Evolutionary conservation across 2,888 invertebrate genomes (phyloP).

Genomic region (Ophioninae sp.): DNA sequence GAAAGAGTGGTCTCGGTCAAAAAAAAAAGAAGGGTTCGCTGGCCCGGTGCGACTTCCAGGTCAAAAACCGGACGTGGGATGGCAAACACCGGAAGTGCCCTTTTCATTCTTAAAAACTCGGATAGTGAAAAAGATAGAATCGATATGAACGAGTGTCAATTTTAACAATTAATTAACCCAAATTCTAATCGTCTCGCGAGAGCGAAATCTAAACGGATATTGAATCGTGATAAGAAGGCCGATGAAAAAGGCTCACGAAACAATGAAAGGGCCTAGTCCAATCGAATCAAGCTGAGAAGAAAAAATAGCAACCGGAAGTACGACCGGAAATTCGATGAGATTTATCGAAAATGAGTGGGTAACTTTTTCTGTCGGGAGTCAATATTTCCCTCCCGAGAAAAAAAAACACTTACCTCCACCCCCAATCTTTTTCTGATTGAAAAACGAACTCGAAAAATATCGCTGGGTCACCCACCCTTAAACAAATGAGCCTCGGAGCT

Average conservation of each 20-base stretch:
- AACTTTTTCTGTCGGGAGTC: slow-evolving; percentile 31
- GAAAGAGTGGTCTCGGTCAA: background rate
- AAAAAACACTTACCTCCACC: background rate
- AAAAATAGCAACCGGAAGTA: slow-evolving; percentile 45
- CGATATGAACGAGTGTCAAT: background rate
- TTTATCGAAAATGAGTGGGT: slow-evolving; percentile 67
- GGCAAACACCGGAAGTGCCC: slow-evolving; percentile 30
- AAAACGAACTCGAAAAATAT: slow-evolving; percentile 29
- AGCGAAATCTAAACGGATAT: background rate
- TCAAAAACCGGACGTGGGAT: slow-evolving; percentile 74
- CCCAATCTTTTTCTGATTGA: slow-evolving; percentile 6
- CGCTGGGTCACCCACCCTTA: slow-evolving; percentile 52
- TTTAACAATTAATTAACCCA: background rate
- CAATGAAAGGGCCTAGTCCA: slow-evolving; percentile 66
- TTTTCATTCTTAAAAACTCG: background rate
- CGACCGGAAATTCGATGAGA: slow-evolving; percentile 66
- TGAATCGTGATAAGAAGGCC: slow-evolving; percentile 33
- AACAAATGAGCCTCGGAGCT: slow-evolving; percentile 27
- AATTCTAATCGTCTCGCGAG: background rate
- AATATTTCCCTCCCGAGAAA: slow-evolving; percentile 21
- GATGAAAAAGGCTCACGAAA: slow-evolving; percentile 66
- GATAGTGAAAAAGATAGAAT: background rate
- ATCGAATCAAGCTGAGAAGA: slow-evolving; percentile 76
- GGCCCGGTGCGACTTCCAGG: slow-evolving; percentile 71
- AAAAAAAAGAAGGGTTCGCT: slow-evolving; percentile 21